A percentile compares a stretch with the other conserved stretches of the same genome.
Evolutionary conservation across 2,888 invertebrate species (phyloP).

Genomic region (Troilus luridus): DNA sequence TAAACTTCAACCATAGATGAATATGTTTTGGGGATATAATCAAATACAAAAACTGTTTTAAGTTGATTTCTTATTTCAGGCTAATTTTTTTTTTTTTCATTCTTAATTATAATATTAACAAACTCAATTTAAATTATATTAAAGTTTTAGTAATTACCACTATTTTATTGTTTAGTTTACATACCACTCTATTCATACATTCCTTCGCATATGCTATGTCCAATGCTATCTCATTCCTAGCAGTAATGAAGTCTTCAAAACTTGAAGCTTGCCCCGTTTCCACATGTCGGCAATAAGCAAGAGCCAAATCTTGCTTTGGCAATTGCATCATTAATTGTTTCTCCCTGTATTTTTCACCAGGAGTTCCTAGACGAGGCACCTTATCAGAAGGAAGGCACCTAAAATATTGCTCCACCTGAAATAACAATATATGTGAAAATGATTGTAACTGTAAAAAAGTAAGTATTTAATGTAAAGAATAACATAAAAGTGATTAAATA

Average conservation of each 20-base stretch:
- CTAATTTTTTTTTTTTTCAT: too few species aligned
- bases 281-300: conserved; percentile 90
- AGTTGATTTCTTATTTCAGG: too few species aligned
- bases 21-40: too few species aligned
- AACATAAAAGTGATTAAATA: not conserved
- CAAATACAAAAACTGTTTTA: too few species aligned
- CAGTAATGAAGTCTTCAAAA: conserved; percentile 94
- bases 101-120: not conserved
- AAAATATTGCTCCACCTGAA: conserved; percentile 93
- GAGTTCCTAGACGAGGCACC: conserved; percentile 79
- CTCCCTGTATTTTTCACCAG: conserved; percentile 85
- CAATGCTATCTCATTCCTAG: conserved; percentile 94
- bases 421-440: not conserved
- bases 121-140: not conserved
- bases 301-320: conserved; percentile 93
- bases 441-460: not conserved
- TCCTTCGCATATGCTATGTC: conserved; percentile 84
- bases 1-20: too few species aligned
- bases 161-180: conserved; percentile 17
- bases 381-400: conserved; percentile 87
- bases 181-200: conserved; percentile 68
- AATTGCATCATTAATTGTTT: conserved; percentile 89
- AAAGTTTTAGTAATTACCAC: not conserved
- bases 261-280: conserved; percentile 83
- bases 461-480: not conserved